Evolutionary conservation across 2,113 vertebrate species (phyloP), one percentile per base, ranked within the genome.

Genomic region (Vulpes ferrilata): DNA sequence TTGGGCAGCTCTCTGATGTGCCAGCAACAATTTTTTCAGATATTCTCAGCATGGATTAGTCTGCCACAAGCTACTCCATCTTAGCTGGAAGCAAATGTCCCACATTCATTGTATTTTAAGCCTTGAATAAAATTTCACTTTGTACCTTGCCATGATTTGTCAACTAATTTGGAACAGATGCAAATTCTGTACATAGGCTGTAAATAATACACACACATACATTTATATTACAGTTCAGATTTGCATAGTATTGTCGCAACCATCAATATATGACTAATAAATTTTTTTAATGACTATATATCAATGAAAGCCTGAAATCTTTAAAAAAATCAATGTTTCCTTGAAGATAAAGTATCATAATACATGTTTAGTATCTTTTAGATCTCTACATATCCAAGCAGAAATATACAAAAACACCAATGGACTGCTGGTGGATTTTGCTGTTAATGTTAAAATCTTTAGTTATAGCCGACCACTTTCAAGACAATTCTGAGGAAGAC

Each of bases 201-300:
- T 35, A 92, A 79, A 92, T 17, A 92, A 65, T 15, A 95, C 2
- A 32, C 15, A 96, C 8, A 96, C 9, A 83, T 73, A n/a, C n/a
- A n/a, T n/a, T 89, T 90, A 88, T 90, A 53, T 55, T 65, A 90
- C 13, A 95, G 71, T 57, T 83, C 62, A 93, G 32, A 92, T 76
- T 67, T 79, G 27, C 27, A 89, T 0, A 86, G 22, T 67, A 86
- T 43, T 83, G 17, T 65, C 90, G 74, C 13, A 57, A 71, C 19
- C 81, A 17, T 73, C 38, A 32, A 25, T 57, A 81, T 65, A 11
- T 89, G n/a, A 76, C 30, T 95, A 87, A 64, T 59, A 87, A 90
- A 35, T 43, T 43, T 43, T 43, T 43, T 57, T 76, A 92, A 38
- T 25, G 13, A 76, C 78, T 59, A 97, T 48, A 94, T 7, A 84